phyloP scores from a whole-genome alignment of 2,888 invertebrate species.

The Auanema sp. region DNA sequence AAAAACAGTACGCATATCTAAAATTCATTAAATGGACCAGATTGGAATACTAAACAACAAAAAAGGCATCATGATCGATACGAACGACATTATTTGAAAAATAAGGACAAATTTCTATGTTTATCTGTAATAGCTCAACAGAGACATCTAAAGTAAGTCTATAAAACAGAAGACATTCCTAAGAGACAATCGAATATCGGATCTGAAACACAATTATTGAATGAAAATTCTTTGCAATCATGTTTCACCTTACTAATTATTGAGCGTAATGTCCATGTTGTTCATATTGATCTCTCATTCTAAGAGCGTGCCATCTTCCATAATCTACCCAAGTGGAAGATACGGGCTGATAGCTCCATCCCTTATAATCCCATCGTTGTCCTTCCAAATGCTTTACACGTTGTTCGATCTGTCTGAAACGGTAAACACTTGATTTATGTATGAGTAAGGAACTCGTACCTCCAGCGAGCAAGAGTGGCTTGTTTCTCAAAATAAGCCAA shows the following conservation, averaged over 20 bases:
- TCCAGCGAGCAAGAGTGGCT: conserved; percentile 55
- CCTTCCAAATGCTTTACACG: conserved; percentile 60
- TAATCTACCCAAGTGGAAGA: conserved; percentile 58
- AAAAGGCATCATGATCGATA: neutral
- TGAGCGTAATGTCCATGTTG: conserved; percentile 54
- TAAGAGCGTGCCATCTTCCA: conserved; percentile 50
- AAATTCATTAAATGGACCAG: too few species aligned
- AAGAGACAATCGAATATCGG: conserved; percentile 3
- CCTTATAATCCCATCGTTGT: conserved; percentile 62
- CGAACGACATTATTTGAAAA: neutral
- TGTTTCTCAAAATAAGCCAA: conserved; percentile 55
- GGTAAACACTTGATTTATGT: conserved; percentile 1
- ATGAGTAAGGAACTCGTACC: conserved; percentile 25
- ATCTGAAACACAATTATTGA: neutral
- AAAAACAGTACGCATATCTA: conserved; percentile 1
- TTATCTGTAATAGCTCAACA: neutral
- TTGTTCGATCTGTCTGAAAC: conserved; percentile 52
- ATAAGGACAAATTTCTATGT: neutral
- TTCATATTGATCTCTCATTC: conserved; percentile 54
- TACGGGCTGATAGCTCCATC: conserved; percentile 59
- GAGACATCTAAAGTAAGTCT: conserved; percentile 6
- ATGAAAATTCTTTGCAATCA: conserved; percentile 1
- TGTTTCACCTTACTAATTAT: conserved; percentile 26
- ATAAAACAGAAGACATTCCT: conserved; percentile 4
- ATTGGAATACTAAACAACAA: neutral